phyloP scores from a whole-genome alignment of 2,888 invertebrate genomes.

The Eristalis arbustorum region DNA sequence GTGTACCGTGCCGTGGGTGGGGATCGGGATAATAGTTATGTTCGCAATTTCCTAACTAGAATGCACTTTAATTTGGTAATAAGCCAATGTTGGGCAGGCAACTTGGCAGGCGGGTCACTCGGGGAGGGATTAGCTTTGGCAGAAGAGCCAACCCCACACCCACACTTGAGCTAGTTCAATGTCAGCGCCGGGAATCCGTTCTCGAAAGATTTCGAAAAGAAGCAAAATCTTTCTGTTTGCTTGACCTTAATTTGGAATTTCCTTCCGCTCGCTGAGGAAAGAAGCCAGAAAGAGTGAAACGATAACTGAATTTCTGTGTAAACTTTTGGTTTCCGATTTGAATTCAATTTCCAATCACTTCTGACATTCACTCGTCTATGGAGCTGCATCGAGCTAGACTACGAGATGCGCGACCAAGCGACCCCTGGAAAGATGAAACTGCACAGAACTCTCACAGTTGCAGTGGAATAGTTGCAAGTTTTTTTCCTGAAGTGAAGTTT shows the following conservation, averaged over 20 bases:
- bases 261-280: slow-evolving; percentile 18
- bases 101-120: slow-evolving; percentile 13
- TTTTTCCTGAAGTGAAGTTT: slow-evolving; percentile 58
- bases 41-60: background rate
- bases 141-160: background rate
- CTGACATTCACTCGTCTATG: slow-evolving; percentile 15
- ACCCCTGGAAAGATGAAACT: slow-evolving; percentile 1
- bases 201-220: background rate
- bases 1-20: background rate
- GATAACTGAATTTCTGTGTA: slow-evolving; percentile 64
- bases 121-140: background rate
- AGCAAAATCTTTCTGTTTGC: slow-evolving; percentile 31
- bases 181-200: background rate
- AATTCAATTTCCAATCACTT: slow-evolving; percentile 65
- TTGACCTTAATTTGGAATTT: slow-evolving; percentile 62
- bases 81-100: background rate
- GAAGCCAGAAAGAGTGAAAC: background rate
- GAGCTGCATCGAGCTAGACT: background rate
- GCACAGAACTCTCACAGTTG: slow-evolving; percentile 5
- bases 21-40: background rate
- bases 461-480: slow-evolving; percentile 48
- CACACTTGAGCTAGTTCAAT: background rate
- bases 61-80: slow-evolving; percentile 26
- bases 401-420: background rate
- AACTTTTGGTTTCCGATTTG: slow-evolving; percentile 70